A percentile compares a stretch with the other conserved stretches of the same genome.
Evolutionary conservation across 2,113 vertebrate genomes (phyloP).

Genomic region (Passer domesticus): DNA sequence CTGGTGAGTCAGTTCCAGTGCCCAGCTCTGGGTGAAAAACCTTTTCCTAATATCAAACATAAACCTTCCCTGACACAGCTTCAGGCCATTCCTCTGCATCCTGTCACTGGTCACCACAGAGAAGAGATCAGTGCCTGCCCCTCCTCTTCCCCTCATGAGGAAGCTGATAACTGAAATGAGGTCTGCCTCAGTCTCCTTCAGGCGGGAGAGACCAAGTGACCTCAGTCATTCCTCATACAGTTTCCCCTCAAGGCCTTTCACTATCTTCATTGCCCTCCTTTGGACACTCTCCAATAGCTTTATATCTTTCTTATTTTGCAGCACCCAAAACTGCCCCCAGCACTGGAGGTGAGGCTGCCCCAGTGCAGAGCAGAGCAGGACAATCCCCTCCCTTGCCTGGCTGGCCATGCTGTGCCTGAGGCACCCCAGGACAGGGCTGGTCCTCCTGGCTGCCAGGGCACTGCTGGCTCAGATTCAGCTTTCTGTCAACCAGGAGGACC

Average conservation of each 20-base stretch:
- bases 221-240: accelerated
- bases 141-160: neutral
- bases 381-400: accelerated
- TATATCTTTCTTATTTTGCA: too few relatives aligned
- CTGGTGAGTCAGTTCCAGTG: neutral
- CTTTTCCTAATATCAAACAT: neutral
- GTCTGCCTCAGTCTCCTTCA: neutral
- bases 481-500: accelerated
- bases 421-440: neutral
- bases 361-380: accelerated
- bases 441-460: neutral
- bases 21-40: neutral
- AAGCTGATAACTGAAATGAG: neutral
- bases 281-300: neutral
- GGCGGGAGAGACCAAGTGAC: neutral
- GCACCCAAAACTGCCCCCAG: neutral
- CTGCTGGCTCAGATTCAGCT: neutral
- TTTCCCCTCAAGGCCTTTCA: neutral
- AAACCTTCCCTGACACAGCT: neutral
- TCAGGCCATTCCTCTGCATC: neutral
- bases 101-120: neutral
- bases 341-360: accelerated
- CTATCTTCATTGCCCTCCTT: neutral
- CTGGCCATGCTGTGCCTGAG: neutral
- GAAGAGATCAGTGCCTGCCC: neutral